These are phyloP conservation scores for Polyodon spathula DNA, from an alignment of 2,113 vertebrate species.

Conservation along the genomic window DNA sequence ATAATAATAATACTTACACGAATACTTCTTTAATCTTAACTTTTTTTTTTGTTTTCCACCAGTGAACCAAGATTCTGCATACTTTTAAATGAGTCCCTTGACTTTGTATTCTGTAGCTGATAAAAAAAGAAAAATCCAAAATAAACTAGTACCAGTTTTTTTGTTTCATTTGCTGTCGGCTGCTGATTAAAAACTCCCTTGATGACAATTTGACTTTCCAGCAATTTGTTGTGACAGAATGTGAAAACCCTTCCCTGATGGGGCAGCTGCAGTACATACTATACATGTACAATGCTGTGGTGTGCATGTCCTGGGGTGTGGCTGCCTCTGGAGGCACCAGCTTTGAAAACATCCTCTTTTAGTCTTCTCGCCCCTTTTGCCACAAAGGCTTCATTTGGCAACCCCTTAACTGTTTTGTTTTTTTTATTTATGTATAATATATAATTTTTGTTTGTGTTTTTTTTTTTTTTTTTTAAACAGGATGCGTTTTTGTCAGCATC, in stretches of 20 bases:
- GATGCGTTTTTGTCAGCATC: no score
- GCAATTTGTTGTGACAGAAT: conserved; percentile 19
- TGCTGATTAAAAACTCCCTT: conserved; percentile 9
- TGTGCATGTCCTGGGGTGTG: not conserved
- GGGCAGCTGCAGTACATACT: not conserved
- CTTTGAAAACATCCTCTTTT: not conserved
- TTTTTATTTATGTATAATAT: no score
- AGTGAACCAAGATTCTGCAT: no score
- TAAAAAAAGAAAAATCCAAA: no score
- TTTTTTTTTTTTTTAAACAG: no score
- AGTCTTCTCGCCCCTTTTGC: not conserved
- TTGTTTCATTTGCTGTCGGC: not conserved
- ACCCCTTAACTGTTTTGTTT: no score
- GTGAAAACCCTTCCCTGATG: conserved; percentile 5
- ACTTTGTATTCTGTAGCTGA: not conserved
- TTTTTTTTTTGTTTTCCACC: no score
- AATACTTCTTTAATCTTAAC: no score
- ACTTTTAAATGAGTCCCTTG: no score
- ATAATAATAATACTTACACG: no score
- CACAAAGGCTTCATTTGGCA: not conserved
- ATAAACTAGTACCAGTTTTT: not conserved
- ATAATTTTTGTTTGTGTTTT: no score
- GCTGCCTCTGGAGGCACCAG: not conserved
- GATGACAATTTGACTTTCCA: conserved; percentile 13
- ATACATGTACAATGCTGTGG: conserved; percentile 6